Evolutionary conservation across 2,888 invertebrate genomes (phyloP), one percentile per base, ranked within the genome.

Genomic region (Andrena hattorfiana): DNA sequence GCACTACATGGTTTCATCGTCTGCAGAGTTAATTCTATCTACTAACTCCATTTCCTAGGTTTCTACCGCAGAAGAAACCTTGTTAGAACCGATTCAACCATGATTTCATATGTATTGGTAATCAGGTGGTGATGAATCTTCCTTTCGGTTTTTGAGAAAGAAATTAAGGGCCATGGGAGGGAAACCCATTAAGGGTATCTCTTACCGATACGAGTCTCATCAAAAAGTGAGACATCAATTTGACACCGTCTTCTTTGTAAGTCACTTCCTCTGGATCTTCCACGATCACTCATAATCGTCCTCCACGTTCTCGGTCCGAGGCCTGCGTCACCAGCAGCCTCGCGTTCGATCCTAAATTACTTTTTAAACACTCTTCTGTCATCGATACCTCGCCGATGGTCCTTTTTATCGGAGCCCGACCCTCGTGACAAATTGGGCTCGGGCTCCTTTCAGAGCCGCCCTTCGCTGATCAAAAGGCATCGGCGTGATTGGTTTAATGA

Each of bases 341-440:
- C 23, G 16, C 8, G 63, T 4, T 63, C 60, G 42, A 56, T 30
- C 54, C 30, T 64, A 32, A 60, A 73, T 59, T 20, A 42, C 20
- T 35, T 59, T 66, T 35, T 54, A 20, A 60, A 49, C 26, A 26
- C 42, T 48, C 23, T 30, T 4, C 8, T 35, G 54, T 54, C 63
- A 10, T 35, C 28, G 72, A 20, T 59, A 64, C 20, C 20, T 54
- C 32, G 6, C 54, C 16, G 63, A 59, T 32, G 23, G 23, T 10
- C 23, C 48, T 59, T 74, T 16, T 74, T 23, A 42, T 23, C 35
- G 32, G 23, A 13, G 5, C 42, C 28, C 2, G 20, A 13, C 20
- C 67, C 16, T 51, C 28, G 62, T 62, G 26, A 28, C 32, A 35
- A 69, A 62, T 54, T 13, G 26, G 5, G n/a, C 7, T 26, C 10